Percentiles rank a stretch among this genome's conserved stretches.
Conservation (phyloP, 2,113 vertebrate species). For the Myocastor coypus region DNA sequence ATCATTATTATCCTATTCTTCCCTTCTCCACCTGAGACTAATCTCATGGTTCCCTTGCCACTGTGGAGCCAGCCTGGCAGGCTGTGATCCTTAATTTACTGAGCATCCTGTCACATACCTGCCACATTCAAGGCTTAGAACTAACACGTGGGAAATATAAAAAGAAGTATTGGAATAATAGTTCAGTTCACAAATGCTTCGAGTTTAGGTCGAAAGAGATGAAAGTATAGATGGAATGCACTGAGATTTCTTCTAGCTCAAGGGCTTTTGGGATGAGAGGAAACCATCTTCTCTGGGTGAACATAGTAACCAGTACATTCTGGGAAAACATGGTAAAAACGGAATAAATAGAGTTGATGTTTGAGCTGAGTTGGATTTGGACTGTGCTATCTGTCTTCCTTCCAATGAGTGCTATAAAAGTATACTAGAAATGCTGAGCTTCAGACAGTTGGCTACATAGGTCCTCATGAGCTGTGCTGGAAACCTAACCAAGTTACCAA, state of each 20-base stretch:
- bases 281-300: background rate
- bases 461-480: background rate
- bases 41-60: background rate
- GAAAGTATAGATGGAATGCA: background rate
- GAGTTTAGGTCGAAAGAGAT: conserved; percentile 14
- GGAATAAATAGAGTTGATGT: background rate
- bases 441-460: conserved; percentile 1
- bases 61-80: background rate
- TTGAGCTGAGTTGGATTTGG: conserved; percentile 23
- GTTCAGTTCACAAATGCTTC: background rate
- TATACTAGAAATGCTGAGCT: conserved; percentile 14
- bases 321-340: conserved; percentile 5
- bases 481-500: background rate
- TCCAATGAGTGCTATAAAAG: background rate
- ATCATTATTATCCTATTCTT: background rate
- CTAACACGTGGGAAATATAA: background rate
- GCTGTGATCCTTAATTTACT: background rate
- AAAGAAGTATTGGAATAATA: background rate
- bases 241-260: conserved; percentile 22
- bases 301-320: background rate
- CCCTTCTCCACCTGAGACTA: background rate
- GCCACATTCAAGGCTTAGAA: background rate
- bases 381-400: background rate
- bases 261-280: background rate
- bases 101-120: background rate